Conservation (phyloP, 2,113 vertebrate species). For the Macrotis lagotis region DNA sequence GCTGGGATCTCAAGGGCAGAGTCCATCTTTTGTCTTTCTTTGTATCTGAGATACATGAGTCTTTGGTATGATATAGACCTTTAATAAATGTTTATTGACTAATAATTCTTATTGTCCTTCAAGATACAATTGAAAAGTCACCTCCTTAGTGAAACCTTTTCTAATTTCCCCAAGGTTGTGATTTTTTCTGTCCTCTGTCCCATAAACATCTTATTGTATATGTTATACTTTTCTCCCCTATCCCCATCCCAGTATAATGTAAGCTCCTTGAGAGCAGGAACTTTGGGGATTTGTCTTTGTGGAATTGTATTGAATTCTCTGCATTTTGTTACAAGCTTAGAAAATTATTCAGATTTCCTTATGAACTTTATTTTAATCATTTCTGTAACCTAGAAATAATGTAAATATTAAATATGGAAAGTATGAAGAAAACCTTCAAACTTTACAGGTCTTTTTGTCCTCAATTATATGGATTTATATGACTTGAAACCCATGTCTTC, state of each 20-base stretch:
- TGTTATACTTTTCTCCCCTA: neutral
- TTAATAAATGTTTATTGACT: neutral
- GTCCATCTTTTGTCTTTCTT: neutral
- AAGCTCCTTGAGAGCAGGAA: neutral
- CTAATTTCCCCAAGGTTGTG: neutral
- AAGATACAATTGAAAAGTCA: neutral
- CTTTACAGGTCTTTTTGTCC: neutral
- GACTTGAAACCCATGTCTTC: neutral
- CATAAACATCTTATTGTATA: no score
- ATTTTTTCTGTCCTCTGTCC: neutral
- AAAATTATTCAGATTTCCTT: slow-evolving; percentile 14
- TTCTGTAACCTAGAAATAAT: slow-evolving; percentile 46
- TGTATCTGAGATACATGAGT: neutral
- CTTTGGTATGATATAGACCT: neutral
- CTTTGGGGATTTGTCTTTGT: neutral
- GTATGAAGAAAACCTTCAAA: neutral
- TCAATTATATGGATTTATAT: neutral
- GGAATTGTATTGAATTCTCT: neutral
- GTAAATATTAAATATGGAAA: neutral
- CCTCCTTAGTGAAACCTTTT: neutral
- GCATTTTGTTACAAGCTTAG: neutral
- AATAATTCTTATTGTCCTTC: neutral
- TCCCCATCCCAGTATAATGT: neutral
- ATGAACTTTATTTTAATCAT: slow-evolving; percentile 6
- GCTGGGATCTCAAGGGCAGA: neutral